Evolutionary conservation across 2,888 invertebrate genomes (phyloP).

Genomic region (Agonum fuliginosum): DNA sequence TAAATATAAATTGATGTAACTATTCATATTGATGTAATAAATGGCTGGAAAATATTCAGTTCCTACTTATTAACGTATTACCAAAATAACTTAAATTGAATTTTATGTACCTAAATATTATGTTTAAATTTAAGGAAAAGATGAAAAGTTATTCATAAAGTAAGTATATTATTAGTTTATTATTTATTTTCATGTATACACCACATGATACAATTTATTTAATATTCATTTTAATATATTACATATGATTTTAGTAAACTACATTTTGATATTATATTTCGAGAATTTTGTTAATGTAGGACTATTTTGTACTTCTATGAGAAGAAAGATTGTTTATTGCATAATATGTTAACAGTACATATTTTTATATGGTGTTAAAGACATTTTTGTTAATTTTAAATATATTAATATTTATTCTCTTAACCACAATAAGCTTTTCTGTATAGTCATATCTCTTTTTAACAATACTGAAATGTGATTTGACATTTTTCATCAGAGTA

Average conservation of each 20-base stretch:
- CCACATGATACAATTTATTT: slow-evolving; percentile 48
- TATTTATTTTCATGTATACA: slow-evolving; percentile 55
- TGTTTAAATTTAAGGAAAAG: neutral
- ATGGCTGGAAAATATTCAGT: slow-evolving; percentile 42
- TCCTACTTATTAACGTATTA: neutral
- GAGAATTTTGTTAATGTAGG: slow-evolving; percentile 56
- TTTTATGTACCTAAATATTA: neutral
- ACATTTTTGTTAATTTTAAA: slow-evolving; percentile 46
- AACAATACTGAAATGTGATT: slow-evolving; percentile 52
- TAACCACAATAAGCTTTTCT: slow-evolving; percentile 48
- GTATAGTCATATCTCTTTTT: slow-evolving; percentile 24
- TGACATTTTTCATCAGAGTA: slow-evolving; percentile 46
- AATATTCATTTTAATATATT: slow-evolving; percentile 46
- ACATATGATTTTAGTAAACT: slow-evolving; percentile 55
- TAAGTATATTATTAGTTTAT: slow-evolving; percentile 50
- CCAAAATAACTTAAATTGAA: too few relatives aligned
- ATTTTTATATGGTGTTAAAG: slow-evolving; percentile 55
- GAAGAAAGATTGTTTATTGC: slow-evolving; percentile 58
- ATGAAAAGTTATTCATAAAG: neutral
- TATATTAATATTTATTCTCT: slow-evolving; percentile 44
- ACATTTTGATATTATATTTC: slow-evolving; percentile 55
- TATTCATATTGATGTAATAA: slow-evolving; percentile 43
- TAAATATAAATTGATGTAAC: slow-evolving; percentile 26
- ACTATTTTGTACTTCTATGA: slow-evolving; percentile 58
- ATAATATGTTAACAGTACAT: slow-evolving; percentile 57